Conservation (phyloP, 92 coral and sea anemone species). For the Zoanthus sociatus region DNA sequence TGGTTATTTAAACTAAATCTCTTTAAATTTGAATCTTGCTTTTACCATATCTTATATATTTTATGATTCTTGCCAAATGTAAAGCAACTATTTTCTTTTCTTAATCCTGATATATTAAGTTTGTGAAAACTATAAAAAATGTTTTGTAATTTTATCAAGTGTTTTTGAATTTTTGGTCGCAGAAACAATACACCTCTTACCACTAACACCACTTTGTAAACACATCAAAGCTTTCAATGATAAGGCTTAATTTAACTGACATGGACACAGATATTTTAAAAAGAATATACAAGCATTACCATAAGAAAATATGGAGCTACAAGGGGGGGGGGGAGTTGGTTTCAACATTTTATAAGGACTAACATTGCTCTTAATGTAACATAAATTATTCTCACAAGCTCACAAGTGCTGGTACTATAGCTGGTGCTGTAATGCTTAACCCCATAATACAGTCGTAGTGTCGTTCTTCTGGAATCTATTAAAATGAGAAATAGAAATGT, state of each 20-base stretch:
- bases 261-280: too few species aligned
- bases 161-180: not conserved
- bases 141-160: conserved; percentile 11
- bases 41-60: conserved; percentile 12
- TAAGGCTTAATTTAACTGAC: not conserved
- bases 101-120: conserved; percentile 21
- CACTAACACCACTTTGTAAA: not conserved
- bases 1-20: not conserved
- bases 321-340: too few species aligned
- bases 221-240: not conserved
- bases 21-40: not conserved
- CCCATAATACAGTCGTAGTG: too few species aligned
- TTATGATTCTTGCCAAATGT: conserved; percentile 11
- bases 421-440: too few species aligned
- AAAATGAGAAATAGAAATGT: too few species aligned
- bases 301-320: too few species aligned
- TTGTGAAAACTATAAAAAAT: not conserved
- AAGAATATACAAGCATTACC: too few species aligned
- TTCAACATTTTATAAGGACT: too few species aligned
- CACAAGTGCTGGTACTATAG: too few species aligned
- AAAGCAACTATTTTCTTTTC: not conserved
- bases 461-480: too few species aligned
- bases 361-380: too few species aligned
- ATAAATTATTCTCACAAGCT: too few species aligned
- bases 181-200: not conserved